A percentile compares a stretch with the other conserved stretches of the same genome.
Conservation (phyloP, 2,888 invertebrate genomes). For the Eupithecia dodoneata region DNA sequence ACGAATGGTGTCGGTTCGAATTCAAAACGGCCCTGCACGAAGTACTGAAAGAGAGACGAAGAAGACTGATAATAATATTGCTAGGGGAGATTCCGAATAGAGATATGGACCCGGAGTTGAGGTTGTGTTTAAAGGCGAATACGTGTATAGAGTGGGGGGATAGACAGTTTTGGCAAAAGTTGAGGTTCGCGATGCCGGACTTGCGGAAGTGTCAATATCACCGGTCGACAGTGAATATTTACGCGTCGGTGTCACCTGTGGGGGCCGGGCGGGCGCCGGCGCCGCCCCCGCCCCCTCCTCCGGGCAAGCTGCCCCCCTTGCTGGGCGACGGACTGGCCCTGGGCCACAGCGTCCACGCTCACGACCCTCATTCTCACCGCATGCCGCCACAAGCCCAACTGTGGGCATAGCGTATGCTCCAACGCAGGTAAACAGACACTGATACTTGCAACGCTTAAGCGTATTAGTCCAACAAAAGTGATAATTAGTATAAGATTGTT, state of each 20-base stretch:
- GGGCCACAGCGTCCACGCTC: slow-evolving; percentile 73
- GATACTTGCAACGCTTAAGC: slow-evolving; percentile 81
- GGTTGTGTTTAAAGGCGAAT: slow-evolving; percentile 94
- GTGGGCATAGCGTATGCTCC: slow-evolving; percentile 91
- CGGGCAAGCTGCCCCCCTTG: slow-evolving; percentile 86
- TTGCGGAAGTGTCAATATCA: slow-evolving; percentile 87
- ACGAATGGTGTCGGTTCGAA: slow-evolving; percentile 98
- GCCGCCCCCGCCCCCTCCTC: slow-evolving; percentile 85
- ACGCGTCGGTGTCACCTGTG: slow-evolving; percentile 86
- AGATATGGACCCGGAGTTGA: slow-evolving; percentile 95
- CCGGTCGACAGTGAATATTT: slow-evolving; percentile 88
- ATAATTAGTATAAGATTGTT: slow-evolving; percentile 77
- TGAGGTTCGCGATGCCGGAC: slow-evolving; percentile 95
- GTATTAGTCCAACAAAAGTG: slow-evolving; percentile 83
- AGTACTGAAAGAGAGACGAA: slow-evolving; percentile 93
- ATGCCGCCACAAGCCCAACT: slow-evolving; percentile 87
- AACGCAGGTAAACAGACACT: slow-evolving; percentile 84
- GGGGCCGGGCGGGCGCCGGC: slow-evolving; percentile 84
- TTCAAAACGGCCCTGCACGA: slow-evolving; percentile 97
- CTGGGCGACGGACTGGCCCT: slow-evolving; percentile 77
- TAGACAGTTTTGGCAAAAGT: slow-evolving; percentile 98
- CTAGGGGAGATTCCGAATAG: slow-evolving; percentile 95
- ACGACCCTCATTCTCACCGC: slow-evolving; percentile 80
- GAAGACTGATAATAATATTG: slow-evolving; percentile 94
- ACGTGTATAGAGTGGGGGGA: slow-evolving; percentile 97